A percentile compares a stretch with the other conserved stretches of the same genome.
These are phyloP conservation scores for Cerceris rybyensis DNA, from an alignment of 2,888 invertebrate genomes.

Conservation along the genomic window DNA sequence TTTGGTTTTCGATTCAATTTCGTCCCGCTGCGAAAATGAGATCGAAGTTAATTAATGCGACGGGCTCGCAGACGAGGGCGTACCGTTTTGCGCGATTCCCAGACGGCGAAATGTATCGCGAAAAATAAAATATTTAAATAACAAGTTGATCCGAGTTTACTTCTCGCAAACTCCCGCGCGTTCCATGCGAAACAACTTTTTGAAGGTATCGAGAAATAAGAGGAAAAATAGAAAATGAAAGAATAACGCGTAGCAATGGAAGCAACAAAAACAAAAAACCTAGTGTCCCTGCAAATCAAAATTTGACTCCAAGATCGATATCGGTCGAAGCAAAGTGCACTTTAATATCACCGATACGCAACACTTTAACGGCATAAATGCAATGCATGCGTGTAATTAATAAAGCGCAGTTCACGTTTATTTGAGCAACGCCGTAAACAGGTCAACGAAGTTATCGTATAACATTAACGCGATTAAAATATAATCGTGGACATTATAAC, in stretches of 20 bases:
- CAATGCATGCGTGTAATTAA: conserved; percentile 17
- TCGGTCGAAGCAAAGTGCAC: conserved; percentile 8
- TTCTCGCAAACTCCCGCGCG: background rate
- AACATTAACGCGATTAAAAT: background rate
- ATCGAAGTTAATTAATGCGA: background rate
- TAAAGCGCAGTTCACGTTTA: conserved; percentile 9
- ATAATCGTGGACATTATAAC: background rate
- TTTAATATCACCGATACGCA: conserved; percentile 11
- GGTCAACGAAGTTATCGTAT: background rate
- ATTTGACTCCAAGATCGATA: conserved; percentile 24
- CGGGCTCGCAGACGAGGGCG: background rate
- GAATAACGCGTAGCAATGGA: background rate
- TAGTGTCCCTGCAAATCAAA: background rate
- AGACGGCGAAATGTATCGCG: conserved; percentile 6
- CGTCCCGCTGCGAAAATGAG: conserved; percentile 2
- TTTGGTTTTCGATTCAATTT: background rate
- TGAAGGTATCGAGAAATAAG: too few species aligned
- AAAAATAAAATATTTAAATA: conserved; percentile 1
- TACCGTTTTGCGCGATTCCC: background rate
- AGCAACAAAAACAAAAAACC: background rate
- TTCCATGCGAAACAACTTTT: background rate
- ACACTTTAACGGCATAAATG: conserved; percentile 19
- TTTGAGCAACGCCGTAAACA: background rate
- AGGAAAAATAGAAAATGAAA: background rate
- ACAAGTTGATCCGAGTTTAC: background rate